Conservation (phyloP, 1,140 invertebrate species). For the Teleopsis dalmanni region DNA sequence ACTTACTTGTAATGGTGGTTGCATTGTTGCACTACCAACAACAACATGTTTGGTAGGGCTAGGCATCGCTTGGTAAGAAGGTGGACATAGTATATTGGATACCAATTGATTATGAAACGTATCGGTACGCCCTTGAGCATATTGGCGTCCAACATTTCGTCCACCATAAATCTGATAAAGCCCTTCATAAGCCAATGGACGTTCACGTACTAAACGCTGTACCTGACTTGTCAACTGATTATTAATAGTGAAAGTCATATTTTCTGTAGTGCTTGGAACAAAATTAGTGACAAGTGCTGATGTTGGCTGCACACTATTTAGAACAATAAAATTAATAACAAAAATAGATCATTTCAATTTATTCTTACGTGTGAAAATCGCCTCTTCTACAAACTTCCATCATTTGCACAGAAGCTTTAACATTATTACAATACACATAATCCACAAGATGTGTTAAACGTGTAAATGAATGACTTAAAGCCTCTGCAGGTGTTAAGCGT, state of each 20-base stretch:
- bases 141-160: conserved; percentile 59
- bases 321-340: not conserved
- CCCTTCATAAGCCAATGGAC: conserved; percentile 59
- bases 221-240: conserved; percentile 70
- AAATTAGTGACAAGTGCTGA: conserved; percentile 60
- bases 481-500: conserved; percentile 89
- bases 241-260: conserved; percentile 83
- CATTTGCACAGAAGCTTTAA: conserved; percentile 91
- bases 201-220: conserved; percentile 57
- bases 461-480: conserved; percentile 91
- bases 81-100: conserved; percentile 83
- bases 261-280: conserved; percentile 69
- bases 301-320: conserved; percentile 51
- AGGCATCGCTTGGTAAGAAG: conserved; percentile 72
- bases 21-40: conserved; percentile 65
- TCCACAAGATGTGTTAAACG: conserved; percentile 88
- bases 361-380: conserved; percentile 54
- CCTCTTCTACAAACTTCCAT: conserved; percentile 80
- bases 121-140: conserved; percentile 57
- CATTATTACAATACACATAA: conserved; percentile 94
- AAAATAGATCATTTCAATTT: not conserved
- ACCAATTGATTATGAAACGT: conserved; percentile 81
- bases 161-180: conserved; percentile 83
- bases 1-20: conserved; percentile 47
- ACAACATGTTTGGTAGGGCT: conserved; percentile 83